phyloP scores from a whole-genome alignment of 2,113 vertebrate genomes.

The Esox niger region DNA sequence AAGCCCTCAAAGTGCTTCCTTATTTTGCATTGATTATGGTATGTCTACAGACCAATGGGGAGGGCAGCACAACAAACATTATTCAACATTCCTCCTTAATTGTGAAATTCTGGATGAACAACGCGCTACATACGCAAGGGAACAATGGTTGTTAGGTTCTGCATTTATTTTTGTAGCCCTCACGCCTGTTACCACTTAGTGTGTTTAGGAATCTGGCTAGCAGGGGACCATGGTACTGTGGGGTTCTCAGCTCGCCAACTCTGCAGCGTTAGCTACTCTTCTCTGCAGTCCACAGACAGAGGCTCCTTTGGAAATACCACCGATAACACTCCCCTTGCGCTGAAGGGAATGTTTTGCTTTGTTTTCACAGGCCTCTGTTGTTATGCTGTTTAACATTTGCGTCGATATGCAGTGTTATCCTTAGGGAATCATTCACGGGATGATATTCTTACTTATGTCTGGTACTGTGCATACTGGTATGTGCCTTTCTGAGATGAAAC shows the following conservation, averaged over 20 bases:
- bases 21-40: conserved; percentile 72
- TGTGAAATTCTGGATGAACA: conserved; percentile 71
- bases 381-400: conserved; percentile 26
- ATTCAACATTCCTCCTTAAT: conserved; percentile 71
- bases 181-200: conserved; percentile 69
- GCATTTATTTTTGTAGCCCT: conserved; percentile 68
- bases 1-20: conserved; percentile 61
- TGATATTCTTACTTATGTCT: conserved; percentile 34
- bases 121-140: conserved; percentile 44
- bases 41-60: conserved; percentile 58
- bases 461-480: not conserved
- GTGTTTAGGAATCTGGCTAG: conserved; percentile 58
- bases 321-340: conserved; percentile 31
- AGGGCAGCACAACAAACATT: conserved; percentile 61
- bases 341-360: conserved; percentile 46
- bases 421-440: conserved; percentile 25
- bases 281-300: not conserved
- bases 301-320: conserved; percentile 51
- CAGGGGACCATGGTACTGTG: conserved; percentile 26
- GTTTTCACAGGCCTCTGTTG: conserved; percentile 44
- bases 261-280: not conserved
- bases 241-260: too few relatives aligned
- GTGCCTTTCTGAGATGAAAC: not conserved
- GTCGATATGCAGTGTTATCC: conserved; percentile 38
- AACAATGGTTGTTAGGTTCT: conserved; percentile 66